Percentiles rank a stretch among this genome's conserved stretches.
These are phyloP conservation scores for Dermatemys mawii DNA, from an alignment of 2,113 vertebrate genomes.

Conservation along the genomic window DNA sequence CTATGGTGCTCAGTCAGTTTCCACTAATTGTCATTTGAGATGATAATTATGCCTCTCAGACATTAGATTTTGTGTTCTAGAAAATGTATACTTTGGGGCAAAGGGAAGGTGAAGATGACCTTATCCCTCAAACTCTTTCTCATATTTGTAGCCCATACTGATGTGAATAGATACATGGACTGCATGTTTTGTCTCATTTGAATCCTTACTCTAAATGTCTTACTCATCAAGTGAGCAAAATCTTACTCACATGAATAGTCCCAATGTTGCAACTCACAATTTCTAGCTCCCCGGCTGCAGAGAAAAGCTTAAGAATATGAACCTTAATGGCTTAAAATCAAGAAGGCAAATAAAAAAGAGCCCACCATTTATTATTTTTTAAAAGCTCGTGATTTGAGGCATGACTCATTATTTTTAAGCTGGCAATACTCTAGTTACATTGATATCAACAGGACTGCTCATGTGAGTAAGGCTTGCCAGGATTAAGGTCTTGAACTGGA, in stretches of 20 bases:
- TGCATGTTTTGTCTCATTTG: constrained; percentile 9
- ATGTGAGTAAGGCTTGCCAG: neutral
- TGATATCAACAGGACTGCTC: neutral
- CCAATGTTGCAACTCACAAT: neutral
- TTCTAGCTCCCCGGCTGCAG: neutral
- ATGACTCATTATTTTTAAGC: neutral
- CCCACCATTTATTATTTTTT: neutral
- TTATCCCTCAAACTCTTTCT: constrained; percentile 18
- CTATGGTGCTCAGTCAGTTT: neutral
- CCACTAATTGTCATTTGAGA: neutral
- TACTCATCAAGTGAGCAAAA: no score
- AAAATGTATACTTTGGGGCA: neutral
- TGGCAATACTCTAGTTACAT: neutral
- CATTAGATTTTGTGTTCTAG: neutral
- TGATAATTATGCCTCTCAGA: neutral
- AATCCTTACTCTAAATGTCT: no score
- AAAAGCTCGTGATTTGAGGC: neutral
- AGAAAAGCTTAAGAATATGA: neutral
- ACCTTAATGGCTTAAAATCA: neutral
- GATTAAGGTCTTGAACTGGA: neutral
- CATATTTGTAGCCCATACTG: neutral
- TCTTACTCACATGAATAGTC: constrained; percentile 14
- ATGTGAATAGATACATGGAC: neutral
- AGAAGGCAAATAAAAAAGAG: neutral
- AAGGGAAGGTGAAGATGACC: neutral